These are phyloP conservation scores for Numenius phaeopus DNA, from an alignment of 2,797 vertebrate genomes.

Conservation along the genomic window DNA sequence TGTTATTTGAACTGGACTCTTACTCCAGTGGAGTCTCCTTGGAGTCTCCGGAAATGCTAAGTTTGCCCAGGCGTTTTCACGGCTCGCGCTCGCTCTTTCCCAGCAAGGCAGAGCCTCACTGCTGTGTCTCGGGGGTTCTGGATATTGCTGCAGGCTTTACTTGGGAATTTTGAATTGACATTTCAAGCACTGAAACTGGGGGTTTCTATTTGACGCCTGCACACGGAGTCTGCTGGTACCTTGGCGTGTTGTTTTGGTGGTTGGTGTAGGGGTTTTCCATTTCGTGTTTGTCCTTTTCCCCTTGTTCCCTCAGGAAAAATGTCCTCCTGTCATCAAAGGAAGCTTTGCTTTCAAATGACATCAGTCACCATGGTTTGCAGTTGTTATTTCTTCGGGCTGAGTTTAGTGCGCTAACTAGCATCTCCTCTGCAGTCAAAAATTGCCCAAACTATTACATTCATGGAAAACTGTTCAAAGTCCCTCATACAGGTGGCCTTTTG, in stretches of 20 bases:
- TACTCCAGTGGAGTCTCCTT: not conserved
- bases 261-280: not conserved
- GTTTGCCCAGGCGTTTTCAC: rapidly evolving
- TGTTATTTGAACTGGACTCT: not conserved
- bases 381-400: not conserved
- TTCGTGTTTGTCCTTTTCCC: not conserved
- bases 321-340: not conserved
- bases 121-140: not conserved
- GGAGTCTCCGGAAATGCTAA: not conserved
- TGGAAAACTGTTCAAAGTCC: not conserved
- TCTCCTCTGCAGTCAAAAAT: not conserved
- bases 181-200: not conserved
- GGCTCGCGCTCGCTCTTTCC: not conserved
- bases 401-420: not conserved
- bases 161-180: not conserved
- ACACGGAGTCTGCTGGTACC: rapidly evolving
- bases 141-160: not conserved
- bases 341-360: not conserved
- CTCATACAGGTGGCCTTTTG: not conserved
- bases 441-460: not conserved
- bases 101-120: rapidly evolving
- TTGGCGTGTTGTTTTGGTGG: not conserved
- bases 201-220: rapidly evolving
- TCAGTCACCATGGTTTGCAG: not conserved
- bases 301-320: not conserved